Percentiles rank a stretch among this genome's conserved stretches.
phyloP scores from a whole-genome alignment of 1,140 invertebrate species.

The Solenopsis invicta region DNA sequence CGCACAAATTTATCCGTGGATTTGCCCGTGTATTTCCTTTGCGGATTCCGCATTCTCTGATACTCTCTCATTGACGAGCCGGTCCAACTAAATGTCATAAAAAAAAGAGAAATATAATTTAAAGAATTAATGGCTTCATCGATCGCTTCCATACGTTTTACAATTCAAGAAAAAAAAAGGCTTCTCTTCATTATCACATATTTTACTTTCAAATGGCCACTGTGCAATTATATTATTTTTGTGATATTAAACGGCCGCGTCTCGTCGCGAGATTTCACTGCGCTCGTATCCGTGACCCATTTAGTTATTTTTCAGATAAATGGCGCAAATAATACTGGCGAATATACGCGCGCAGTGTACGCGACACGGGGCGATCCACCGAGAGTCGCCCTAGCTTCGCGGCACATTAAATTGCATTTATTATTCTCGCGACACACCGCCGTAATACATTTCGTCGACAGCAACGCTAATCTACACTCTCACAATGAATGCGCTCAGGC shows the following conservation, averaged over 20 bases:
- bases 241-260: background rate
- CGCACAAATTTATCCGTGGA: background rate
- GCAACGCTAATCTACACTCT: constrained; percentile 57
- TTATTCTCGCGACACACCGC: constrained; percentile 41
- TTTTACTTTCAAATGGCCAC: background rate
- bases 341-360: constrained; percentile 15
- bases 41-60: background rate
- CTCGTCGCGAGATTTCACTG: background rate
- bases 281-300: background rate
- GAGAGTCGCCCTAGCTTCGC: constrained; percentile 1
- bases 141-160: background rate
- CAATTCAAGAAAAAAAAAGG: background rate
- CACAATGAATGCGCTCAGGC: constrained; percentile 32
- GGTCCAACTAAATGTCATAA: background rate
- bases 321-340: too few relatives aligned
- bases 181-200: background rate
- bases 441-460: constrained; percentile 50
- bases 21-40: background rate
- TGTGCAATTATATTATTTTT: background rate
- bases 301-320: constrained; percentile 30
- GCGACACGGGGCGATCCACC: constrained; percentile 5
- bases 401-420: constrained; percentile 50
- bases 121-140: background rate
- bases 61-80: background rate
- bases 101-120: background rate